Percentiles rank a stretch among this genome's conserved stretches.
phyloP scores from a whole-genome alignment of 2,797 vertebrate genomes.

The Parauchenoglanis punctatus region DNA sequence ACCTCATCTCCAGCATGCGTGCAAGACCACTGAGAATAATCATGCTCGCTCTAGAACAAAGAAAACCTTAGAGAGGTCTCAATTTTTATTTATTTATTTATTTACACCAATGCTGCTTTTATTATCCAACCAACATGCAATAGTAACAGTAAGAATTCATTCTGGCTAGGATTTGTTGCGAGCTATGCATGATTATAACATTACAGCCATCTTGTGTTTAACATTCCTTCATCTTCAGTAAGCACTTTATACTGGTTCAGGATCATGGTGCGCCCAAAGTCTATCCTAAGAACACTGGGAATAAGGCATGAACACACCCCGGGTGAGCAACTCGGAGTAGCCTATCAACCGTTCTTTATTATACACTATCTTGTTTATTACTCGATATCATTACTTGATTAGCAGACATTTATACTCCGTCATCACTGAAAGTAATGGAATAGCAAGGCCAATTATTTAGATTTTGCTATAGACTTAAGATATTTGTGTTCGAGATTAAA shows the following conservation, averaged over 20 bases:
- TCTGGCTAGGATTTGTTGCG: not conserved
- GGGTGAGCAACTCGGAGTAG: not conserved
- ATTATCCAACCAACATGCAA: not conserved
- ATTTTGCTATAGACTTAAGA: not conserved
- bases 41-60: too few species aligned
- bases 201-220: not conserved
- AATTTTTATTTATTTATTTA: too few species aligned
- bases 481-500: not conserved
- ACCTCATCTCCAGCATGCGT: not conserved
- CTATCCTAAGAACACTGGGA: not conserved
- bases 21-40: not conserved
- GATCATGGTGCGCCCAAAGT: not conserved
- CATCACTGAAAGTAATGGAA: not conserved
- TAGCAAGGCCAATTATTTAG: not conserved
- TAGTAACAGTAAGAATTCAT: not conserved
- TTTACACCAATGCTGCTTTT: too few species aligned
- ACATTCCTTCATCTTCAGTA: not conserved
- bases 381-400: not conserved
- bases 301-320: not conserved
- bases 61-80: not conserved
- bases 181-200: not conserved
- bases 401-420: not conserved
- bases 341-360: not conserved
- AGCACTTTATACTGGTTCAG: not conserved
- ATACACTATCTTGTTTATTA: not conserved